Evolutionary conservation across 2,113 vertebrate genomes (phyloP), one percentile per base, ranked within the genome.

Genomic region (Brachyhypopomus gauderio): DNA sequence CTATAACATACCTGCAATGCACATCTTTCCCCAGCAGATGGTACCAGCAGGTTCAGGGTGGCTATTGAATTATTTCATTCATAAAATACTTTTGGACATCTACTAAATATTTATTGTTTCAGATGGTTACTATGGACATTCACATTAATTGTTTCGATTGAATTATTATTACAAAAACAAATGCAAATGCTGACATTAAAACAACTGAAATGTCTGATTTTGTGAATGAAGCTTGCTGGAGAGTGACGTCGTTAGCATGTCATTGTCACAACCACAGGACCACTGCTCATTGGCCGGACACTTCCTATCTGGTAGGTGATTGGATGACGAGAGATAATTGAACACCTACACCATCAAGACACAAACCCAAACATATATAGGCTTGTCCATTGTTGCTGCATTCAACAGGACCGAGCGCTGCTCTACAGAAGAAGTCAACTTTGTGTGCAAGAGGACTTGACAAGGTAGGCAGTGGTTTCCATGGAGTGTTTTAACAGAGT

Each of bases 271-370:
- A 83, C 91, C 90, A 88, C 88, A 85, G 77, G 90, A 79, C 82
- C 77, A 70, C 69, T 0, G 87, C 84, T 66, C 88, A 92, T 92
- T 93, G 94, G 92, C 83, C 78, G 12, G 16, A 36, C 56, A 22
- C 64, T 36, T 79, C 84, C 84, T 87, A 88, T 83, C 86, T 80
- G 82, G 79, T 1, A 75, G 69, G 36, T 12, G 89, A 95, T 96
- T 96, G 95, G 96, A 88, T 88, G 90, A 85, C 20, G 30, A 81
- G 66, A 45, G 84, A 90, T 93, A 87, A 93, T 93, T 93, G 91
- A 92, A 92, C 94, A 93, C 95, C 95, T 94, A 94, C 95, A 94
- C 94, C 89, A 89, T 92, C 90, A 87, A 90, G 90, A 89, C 90
- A 91, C 90, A 20, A 88, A 88, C 90, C 87, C 88, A 93, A 92